These are phyloP conservation scores for Diadegma fenestrale DNA, from an alignment of 2,888 invertebrate species.

Conservation along the genomic window DNA sequence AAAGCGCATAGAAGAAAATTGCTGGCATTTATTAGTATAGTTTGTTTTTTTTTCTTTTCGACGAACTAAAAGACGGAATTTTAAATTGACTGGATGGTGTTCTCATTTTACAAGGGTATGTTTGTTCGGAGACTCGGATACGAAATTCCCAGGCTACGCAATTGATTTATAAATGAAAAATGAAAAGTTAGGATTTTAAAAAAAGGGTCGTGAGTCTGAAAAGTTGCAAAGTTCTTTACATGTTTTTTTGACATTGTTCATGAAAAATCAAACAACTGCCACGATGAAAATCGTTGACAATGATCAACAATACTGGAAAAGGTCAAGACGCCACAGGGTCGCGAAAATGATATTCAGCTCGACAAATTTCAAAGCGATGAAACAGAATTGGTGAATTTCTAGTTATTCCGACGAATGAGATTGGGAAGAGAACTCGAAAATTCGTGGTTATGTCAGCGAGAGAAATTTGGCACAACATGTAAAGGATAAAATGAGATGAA, in stretches of 20 bases:
- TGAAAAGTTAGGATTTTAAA: background rate
- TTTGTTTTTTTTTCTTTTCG: background rate
- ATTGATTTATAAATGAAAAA: background rate
- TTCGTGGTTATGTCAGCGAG: background rate
- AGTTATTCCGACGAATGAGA: too few relatives aligned
- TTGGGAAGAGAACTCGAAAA: background rate
- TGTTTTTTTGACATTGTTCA: background rate
- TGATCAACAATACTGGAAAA: background rate
- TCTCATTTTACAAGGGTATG: background rate
- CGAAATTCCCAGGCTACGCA: too few relatives aligned
- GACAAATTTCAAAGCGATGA: background rate
- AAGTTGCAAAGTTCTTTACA: background rate
- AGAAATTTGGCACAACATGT: constrained; percentile 4
- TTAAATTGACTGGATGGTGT: background rate
- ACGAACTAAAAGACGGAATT: background rate
- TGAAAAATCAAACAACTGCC: background rate
- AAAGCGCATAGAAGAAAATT: constrained; percentile 13
- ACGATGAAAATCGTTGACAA: background rate
- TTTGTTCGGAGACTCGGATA: background rate
- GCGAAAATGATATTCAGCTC: background rate
- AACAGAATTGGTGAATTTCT: background rate
- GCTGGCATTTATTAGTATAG: constrained; percentile 14
- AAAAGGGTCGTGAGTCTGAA: background rate
- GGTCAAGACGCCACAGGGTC: background rate
- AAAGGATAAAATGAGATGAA: constrained; percentile 8